These are phyloP conservation scores for Cephus rjabovi DNA, from an alignment of 2,888 invertebrate genomes.

Conservation along the genomic window DNA sequence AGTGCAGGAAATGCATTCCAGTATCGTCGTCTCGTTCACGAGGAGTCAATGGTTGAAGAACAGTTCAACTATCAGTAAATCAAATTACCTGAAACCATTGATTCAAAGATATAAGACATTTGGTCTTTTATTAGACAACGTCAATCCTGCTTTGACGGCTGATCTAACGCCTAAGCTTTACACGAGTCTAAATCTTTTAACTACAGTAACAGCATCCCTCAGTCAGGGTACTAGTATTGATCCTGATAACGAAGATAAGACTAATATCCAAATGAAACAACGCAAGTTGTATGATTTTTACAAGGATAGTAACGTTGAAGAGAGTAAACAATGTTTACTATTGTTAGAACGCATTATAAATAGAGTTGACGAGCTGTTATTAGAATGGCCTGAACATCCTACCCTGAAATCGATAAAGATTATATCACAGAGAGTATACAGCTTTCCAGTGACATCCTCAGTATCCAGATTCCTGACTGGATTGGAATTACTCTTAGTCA, in stretches of 20 bases:
- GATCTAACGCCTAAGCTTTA: constrained; percentile 70
- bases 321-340: constrained; percentile 79
- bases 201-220: constrained; percentile 67
- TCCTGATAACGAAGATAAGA: background rate
- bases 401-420: constrained; percentile 80
- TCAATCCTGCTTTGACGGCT: constrained; percentile 70
- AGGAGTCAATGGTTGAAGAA: constrained; percentile 73
- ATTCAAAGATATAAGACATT: constrained; percentile 73
- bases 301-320: constrained; percentile 82
- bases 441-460: constrained; percentile 84
- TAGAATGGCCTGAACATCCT: constrained; percentile 92
- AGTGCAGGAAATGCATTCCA: constrained; percentile 74
- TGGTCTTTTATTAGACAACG: constrained; percentile 69
- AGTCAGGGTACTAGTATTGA: constrained; percentile 58
- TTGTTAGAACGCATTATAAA: constrained; percentile 76
- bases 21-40: constrained; percentile 71
- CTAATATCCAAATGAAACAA: constrained; percentile 9
- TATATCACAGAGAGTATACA: constrained; percentile 74
- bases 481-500: constrained; percentile 87
- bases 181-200: constrained; percentile 72
- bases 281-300: constrained; percentile 78
- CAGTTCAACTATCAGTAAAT: constrained; percentile 34
- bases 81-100: constrained; percentile 69
- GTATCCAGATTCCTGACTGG: constrained; percentile 91
- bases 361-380: constrained; percentile 74